Evolutionary conservation across 64 coral and sea anemone species (phyloP), one percentile per base, ranked within the genome.

Genomic region (Actinia equina): DNA sequence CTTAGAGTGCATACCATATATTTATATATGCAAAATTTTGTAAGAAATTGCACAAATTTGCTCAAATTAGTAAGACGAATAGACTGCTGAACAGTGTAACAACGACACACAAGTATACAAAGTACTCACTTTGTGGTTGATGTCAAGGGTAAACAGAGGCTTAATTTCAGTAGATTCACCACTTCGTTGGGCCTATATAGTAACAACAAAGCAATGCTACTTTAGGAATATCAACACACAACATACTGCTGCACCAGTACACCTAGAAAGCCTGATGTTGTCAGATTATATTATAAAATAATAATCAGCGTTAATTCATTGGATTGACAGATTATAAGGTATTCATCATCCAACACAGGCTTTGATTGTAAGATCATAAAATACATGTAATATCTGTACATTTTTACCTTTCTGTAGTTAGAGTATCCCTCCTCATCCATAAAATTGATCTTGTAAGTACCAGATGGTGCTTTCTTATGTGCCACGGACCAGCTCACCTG

Each of bases 391-490:
- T 37, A 37, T 37, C 30, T 37, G 30, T 37, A 37, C 30, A 37
- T 37, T 37, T 10, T 41, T 16, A 99, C 97, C 97, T 99, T 99
- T 91, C 97, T 95, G 45, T 86, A 99, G 71, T 87, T 93, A 49
- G 97, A 87, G 86, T 95, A 99, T 80, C 97, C 97, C 37, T 95
- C 90, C 19, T 99, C 97, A 86, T 99, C 97, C 84, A 93, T 89
- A 43, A 95, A 99, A 59, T 90, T 99, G 17, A 99, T 82, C 53
- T 64, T 84, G 61, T 99, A 99, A 41, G 89, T 53, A 71, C 93
- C 97, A 87, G 93, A 60, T 56, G 89, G 90, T 41, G 97, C 97
- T 42, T 95, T 89, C 77, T 95, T 93, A 77, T 99, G 97, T 26
- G 69, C 49, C 79, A 90, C 77, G 81, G 93, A 87, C 97, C 97